Percentiles rank a stretch among this genome's conserved stretches.
phyloP scores from a whole-genome alignment of 2,797 vertebrate species.

The Fratercula arctica region DNA sequence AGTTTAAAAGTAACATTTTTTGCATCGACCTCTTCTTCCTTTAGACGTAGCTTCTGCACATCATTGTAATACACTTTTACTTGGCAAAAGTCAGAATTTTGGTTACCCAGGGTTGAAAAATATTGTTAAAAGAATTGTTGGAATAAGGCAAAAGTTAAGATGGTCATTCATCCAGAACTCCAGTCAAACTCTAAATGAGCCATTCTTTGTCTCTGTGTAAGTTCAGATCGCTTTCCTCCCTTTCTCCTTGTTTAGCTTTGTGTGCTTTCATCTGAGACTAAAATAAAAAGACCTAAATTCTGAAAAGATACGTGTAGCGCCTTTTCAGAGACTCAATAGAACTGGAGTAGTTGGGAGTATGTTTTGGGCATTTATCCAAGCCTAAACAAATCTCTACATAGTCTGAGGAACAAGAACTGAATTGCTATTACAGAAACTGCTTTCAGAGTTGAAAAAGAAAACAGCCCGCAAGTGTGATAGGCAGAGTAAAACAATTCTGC shows the following conservation, averaged over 20 bases:
- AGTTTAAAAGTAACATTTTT: not conserved
- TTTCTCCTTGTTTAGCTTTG: conserved; percentile 20
- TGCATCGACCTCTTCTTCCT: not conserved
- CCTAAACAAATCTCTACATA: conserved; percentile 39
- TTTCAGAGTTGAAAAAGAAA: conserved; percentile 33
- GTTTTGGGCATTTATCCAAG: conserved; percentile 45
- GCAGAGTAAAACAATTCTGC: conserved; percentile 30
- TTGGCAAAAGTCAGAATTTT: not conserved
- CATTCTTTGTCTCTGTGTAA: conserved; percentile 24
- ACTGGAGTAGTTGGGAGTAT: not conserved
- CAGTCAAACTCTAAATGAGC: conserved; percentile 24
- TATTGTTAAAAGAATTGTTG: not conserved
- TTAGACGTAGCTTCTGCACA: not conserved
- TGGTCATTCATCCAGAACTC: conserved; percentile 37
- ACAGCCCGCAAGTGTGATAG: not conserved
- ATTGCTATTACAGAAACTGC: conserved; percentile 28
- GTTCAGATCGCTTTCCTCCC: conserved; percentile 4
- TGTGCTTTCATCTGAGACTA: conserved; percentile 37
- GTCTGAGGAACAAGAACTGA: conserved; percentile 37
- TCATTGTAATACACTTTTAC: not conserved
- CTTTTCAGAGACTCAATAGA: not conserved
- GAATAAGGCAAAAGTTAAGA: not conserved
- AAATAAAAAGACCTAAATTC: conserved; percentile 45
- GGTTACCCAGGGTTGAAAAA: not conserved
- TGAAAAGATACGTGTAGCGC: not conserved